Percentiles rank a stretch among this genome's conserved stretches.
Evolutionary conservation across 2,113 vertebrate species (phyloP).

Genomic region (Barnardius zonarius): DNA sequence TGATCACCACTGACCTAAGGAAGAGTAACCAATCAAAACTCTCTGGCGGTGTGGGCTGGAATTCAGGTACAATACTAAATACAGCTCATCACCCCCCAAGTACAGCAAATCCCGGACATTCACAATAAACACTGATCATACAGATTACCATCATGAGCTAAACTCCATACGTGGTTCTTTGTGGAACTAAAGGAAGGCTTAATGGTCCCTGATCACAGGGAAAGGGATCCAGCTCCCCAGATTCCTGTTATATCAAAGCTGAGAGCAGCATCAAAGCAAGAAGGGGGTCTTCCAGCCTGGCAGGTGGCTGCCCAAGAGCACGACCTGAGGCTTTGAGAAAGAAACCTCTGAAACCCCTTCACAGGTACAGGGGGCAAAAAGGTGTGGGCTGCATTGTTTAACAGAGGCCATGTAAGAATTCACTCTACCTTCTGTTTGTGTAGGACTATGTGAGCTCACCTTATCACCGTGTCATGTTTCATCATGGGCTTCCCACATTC

Average conservation of each 20-base stretch:
- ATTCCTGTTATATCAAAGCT: background rate
- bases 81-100: background rate
- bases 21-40: background rate
- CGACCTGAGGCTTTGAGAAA: background rate
- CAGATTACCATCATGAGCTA: background rate
- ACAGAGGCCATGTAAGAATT: background rate
- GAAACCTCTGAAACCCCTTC: background rate
- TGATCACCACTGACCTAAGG: background rate
- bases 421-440: background rate
- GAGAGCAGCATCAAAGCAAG: background rate
- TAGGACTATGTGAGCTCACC: background rate
- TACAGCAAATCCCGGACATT: background rate
- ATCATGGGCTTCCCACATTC: accelerated
- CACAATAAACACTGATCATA: background rate
- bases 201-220: background rate
- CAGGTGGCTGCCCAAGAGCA: background rate
- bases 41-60: background rate
- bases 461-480: background rate
- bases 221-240: background rate
- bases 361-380: background rate
- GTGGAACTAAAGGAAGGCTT: background rate
- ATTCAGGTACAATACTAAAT: background rate
- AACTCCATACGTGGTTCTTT: background rate
- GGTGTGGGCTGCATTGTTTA: background rate
- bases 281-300: background rate